Evolutionary conservation across 37 sponge, comb jelly and placozoan species (phyloP), one percentile per base, ranked within the genome.

Genomic region (Chondrilla cf. caribensis): DNA sequence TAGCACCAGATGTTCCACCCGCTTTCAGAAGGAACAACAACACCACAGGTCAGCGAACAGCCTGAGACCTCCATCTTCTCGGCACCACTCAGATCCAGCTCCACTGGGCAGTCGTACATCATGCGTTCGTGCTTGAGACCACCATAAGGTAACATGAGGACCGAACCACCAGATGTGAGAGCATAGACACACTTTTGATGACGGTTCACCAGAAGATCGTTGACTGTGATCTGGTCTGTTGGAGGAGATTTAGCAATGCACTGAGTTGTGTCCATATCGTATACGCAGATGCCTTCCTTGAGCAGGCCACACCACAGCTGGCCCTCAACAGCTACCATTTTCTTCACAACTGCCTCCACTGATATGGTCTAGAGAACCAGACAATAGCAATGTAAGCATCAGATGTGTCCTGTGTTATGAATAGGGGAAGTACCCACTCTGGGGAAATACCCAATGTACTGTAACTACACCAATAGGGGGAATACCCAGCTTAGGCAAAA

Each of bases 231-330:
- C 22, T 5, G 18, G 64, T 62, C 64, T 29, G 18, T 62, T 4
- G 6, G 6, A 7, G 4, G 29, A 11, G 51, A 14, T 9, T 29
- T 18, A 21, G 76, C 76, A 40, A 73, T 42, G n/a, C 44, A 42
- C 11, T 40, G 31, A n/a, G 18, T 37, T 1, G 43, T 73, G 41
- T 39, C 44, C 41, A 8, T n/a, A 9, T 73, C 38, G 25, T 40
- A 73, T 1, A 73, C 76, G 36, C 76, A 38, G 2, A 73, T 40
- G 25, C 76, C 76, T 17, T 2, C 1, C 44, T 5, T 42, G n/a
- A 19, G 76, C 39, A 73, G 24, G 4, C 76, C 76, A 42, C 76
- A 73, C 76, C 76, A 73, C 9, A 73, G 25, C 21, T 73, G 44
- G 76, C 40, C 43, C 21, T 42, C 42, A 39, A 43, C 25, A 3